phyloP scores from a whole-genome alignment of 1,140 invertebrate species.

The Pseudomyrmex cubaensis region DNA sequence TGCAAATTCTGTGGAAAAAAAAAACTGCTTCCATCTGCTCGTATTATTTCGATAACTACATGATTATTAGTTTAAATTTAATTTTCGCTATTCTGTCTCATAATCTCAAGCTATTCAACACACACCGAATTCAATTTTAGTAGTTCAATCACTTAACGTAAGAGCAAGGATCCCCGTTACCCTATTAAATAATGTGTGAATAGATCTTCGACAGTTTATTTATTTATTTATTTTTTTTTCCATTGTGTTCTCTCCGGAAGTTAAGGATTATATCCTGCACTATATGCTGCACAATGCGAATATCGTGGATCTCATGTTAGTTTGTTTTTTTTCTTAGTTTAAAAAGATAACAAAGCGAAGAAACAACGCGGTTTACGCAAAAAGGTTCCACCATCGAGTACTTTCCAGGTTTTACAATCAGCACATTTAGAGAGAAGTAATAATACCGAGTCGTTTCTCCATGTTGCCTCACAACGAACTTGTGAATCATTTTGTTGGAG shows the following conservation, averaged over 20 bases:
- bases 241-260: constrained; percentile 4
- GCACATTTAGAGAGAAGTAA: constrained; percentile 5
- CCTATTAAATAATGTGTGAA: constrained; percentile 52
- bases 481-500: neutral
- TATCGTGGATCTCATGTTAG: constrained; percentile 17
- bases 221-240: neutral
- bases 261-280: constrained; percentile 49
- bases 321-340: neutral
- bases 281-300: constrained; percentile 59
- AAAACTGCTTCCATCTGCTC: constrained; percentile 48
- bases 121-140: constrained; percentile 64
- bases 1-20: constrained; percentile 1
- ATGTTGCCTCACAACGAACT: constrained; percentile 5
- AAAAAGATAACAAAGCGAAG: constrained; percentile 23
- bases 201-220: constrained; percentile 40
- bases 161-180: constrained; percentile 71
- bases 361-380: constrained; percentile 22
- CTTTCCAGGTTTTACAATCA: constrained; percentile 17
- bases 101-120: constrained; percentile 57
- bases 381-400: constrained; percentile 25
- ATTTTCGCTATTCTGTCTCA: constrained; percentile 46
- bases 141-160: constrained; percentile 69
- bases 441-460: neutral
- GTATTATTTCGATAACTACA: constrained; percentile 35
- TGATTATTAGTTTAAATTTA: constrained; percentile 58